phyloP scores from a whole-genome alignment of 2,113 vertebrate species.

The Hyperopisus bebe region DNA sequence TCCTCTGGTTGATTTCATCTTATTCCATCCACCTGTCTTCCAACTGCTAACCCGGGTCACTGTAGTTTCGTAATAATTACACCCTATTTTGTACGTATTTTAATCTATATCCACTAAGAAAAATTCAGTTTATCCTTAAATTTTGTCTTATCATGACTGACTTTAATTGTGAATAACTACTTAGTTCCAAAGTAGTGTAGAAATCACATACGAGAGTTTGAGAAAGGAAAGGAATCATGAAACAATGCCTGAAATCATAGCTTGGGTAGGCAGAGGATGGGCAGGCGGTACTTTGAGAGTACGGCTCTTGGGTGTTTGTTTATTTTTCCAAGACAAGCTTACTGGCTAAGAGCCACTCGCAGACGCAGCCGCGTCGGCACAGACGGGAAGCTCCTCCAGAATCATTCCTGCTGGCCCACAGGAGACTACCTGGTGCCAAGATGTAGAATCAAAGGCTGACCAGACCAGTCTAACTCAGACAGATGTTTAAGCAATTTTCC shows the following conservation, averaged over 20 bases:
- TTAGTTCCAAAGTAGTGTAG: not conserved
- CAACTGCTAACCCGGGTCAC: not conserved
- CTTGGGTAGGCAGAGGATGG: not conserved
- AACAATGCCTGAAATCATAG: constrained; percentile 6
- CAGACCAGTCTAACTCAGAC: not conserved
- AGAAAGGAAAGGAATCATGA: not conserved
- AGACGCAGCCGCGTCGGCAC: not conserved
- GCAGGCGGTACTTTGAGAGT: not conserved
- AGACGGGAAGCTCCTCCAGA: constrained; percentile 9
- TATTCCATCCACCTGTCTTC: not conserved
- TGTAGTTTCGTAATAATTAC: not conserved
- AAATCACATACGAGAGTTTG: not conserved
- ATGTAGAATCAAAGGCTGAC: not conserved
- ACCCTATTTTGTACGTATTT: not conserved
- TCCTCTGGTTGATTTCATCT: not conserved
- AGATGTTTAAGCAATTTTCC: constrained; percentile 21
- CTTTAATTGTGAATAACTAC: not conserved
- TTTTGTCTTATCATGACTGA: not conserved
- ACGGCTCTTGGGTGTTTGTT: not conserved
- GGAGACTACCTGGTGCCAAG: constrained; percentile 21
- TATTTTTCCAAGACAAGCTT: not conserved
- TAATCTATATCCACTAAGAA: not conserved
- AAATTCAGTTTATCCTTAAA: not conserved
- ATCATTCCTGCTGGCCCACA: constrained; percentile 9
- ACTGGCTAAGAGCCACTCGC: not conserved